Percentiles rank a stretch among this genome's conserved stretches.
Evolutionary conservation across 2,797 vertebrate species (phyloP).

Genomic region (Adelosebastes latens): DNA sequence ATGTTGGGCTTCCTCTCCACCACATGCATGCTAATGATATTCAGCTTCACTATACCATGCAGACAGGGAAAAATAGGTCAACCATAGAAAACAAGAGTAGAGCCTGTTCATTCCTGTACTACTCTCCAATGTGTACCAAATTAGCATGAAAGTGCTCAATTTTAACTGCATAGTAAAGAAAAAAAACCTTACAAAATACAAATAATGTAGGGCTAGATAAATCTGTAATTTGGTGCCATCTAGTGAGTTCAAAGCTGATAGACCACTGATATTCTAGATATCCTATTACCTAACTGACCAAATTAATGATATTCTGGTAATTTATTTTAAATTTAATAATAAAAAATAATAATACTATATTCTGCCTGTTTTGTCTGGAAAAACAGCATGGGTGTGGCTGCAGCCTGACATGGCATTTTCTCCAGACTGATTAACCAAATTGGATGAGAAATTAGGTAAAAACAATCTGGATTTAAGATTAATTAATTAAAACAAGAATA

Average conservation of each 20-base stretch:
- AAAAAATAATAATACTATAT: neutral
- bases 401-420: neutral
- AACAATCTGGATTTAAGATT: too few species aligned
- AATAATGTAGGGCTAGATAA: neutral
- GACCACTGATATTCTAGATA: neutral
- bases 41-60: neutral
- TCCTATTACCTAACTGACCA: neutral
- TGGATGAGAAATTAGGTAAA: neutral
- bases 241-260: slow-evolving; percentile 21
- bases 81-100: neutral
- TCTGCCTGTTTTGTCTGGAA: neutral
- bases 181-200: neutral
- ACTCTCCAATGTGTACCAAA: neutral
- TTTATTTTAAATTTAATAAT: neutral
- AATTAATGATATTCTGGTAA: neutral
- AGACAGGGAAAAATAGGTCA: slow-evolving; percentile 31
- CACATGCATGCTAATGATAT: slow-evolving; percentile 9
- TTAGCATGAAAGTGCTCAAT: neutral
- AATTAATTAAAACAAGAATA: too few species aligned
- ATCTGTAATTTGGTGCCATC: slow-evolving; percentile 47
- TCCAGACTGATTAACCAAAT: neutral
- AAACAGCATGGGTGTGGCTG: slow-evolving; percentile 47
- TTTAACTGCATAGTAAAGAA: neutral
- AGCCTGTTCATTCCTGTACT: neutral
- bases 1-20: neutral